Base-by-base conservation (phyloP, 1,140 invertebrate genomes). In the Hylaeus anthracinus region DNA sequence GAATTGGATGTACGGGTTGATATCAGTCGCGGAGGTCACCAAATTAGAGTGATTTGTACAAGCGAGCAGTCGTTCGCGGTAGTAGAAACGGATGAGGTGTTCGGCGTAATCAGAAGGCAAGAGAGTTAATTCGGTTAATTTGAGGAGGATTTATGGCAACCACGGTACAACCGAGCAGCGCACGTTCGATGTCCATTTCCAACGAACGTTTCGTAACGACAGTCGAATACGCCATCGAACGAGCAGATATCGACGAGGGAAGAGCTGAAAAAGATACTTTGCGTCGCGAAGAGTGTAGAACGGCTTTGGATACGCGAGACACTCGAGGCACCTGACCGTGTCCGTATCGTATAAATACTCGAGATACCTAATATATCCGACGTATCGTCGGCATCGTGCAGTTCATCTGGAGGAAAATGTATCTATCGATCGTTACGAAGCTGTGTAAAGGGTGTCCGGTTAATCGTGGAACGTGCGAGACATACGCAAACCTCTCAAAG, bases 71-170 rank as follows among this genome's bases (percentile, higher is more conserved):
- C 70, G 39, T 60, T 72, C 58, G n/a, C 45, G 45, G 53, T 72
- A 55, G 39, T 55, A 64, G 76, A 45, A 72, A 78, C 48, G 69
- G 43, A 72, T 58, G 69, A 63, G 58, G 67, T 55, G n/a, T 9
- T 45, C 67, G 55, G 3, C 15, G 48, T 63, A 71, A 78, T 78
- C 75, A 37, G 56, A 78, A 72, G 65, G 58, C 45, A n/a, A 9
- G 5, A 3, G 39, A 61, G 69, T 63, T 64, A 78, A 78, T 78
- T 78, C 76, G 69, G 76, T 71, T 72, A 78, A 78, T 78, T 72
- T 55, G 48, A 72, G 60, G 14, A 43, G 53, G 69, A 78, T 78
- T 78, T 78, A 78, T 78, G 76, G 39, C 6, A 61, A 39, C 5
- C 12, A 15, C 12, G 5, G 1, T 48, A 53, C 26, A n/a, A 41